phyloP scores from a whole-genome alignment of 2,797 vertebrate genomes.

The Micropoecilia bifurca region DNA sequence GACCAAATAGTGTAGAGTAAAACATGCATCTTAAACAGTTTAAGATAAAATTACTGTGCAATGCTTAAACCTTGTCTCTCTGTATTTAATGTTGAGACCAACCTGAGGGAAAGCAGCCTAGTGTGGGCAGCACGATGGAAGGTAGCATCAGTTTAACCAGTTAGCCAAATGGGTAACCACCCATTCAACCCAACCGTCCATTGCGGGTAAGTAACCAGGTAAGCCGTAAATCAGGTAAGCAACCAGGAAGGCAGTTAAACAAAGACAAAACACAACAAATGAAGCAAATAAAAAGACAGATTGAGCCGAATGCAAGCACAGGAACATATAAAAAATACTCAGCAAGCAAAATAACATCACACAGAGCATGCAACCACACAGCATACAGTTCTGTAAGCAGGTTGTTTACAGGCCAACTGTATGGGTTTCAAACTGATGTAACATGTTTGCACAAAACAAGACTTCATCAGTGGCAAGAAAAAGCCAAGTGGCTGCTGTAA shows the following conservation, averaged over 20 bases:
- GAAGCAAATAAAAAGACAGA: slow-evolving; percentile 78
- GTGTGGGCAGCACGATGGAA: slow-evolving; percentile 65
- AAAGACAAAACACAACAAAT: slow-evolving; percentile 79
- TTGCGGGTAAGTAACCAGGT: slow-evolving; percentile 71
- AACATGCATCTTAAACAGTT: slow-evolving; percentile 20
- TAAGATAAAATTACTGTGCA: slow-evolving; percentile 28
- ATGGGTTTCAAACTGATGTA: slow-evolving; percentile 17
- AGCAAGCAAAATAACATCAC: slow-evolving; percentile 67
- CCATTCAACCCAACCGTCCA: slow-evolving; percentile 78
- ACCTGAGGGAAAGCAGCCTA: slow-evolving; percentile 86
- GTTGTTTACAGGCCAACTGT: slow-evolving; percentile 38
- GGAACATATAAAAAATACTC: slow-evolving; percentile 46
- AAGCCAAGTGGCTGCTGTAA: slow-evolving; percentile 33
- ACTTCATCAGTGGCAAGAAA: slow-evolving; percentile 30
- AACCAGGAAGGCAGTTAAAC: slow-evolving; percentile 73
- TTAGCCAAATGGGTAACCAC: slow-evolving; percentile 78
- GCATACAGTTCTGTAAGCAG: slow-evolving; percentile 34
- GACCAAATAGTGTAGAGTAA: background rate
- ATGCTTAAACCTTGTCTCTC: slow-evolving; percentile 49
- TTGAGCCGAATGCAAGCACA: slow-evolving; percentile 62
- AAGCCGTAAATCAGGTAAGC: slow-evolving; percentile 70
- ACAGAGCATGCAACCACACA: slow-evolving; percentile 55
- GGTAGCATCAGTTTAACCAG: slow-evolving; percentile 76
- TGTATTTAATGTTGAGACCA: slow-evolving; percentile 73
- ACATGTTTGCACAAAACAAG: slow-evolving; percentile 35